Base-by-base conservation (phyloP, 2,797 vertebrate species). In the Schizopygopsis malacanthus region DNA sequence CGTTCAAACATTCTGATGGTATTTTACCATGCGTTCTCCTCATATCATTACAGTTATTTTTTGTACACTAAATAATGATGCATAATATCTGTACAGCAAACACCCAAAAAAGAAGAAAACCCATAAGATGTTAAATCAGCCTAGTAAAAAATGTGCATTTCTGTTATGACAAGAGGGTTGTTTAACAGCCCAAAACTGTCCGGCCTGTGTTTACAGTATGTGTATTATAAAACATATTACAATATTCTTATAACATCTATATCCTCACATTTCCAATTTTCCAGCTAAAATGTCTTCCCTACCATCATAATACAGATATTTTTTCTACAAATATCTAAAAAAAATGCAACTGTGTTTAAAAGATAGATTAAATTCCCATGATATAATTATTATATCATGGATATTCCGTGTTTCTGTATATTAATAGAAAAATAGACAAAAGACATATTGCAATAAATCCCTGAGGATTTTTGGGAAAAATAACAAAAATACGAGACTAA, bases 341-440 rank as follows among this genome's bases (percentile, higher is more conserved):
- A 18, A 39, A 33, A 22, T n/a, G 22, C 11, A 69, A 25, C 25
- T 13, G 59, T 72, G 28, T 70, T 47, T 16, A 45, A 83, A 59
- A 4, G 50, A 28, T n/a, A 39, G 20, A 65, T 83, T 43, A 1
- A 6, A 43, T 82, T 41, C 22, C 50, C 13, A 70, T 10, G 22
- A 82, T 54, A 71, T 56, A 39, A 79, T 79, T 82, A 28, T 67
- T 75, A 77, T 54, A 77, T 77, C 37, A 54, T 70, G 75, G n/a
- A 69, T 41, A 43, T 6, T 84, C 4, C 54, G 41, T 7, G 13
- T 75, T 54, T 28, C 6, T 70, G 67, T 70, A 69, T 78, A 56
- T 56, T 41, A n/a, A 20, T 33, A 25, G 41, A 82, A 39, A n/a
- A 41, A 47, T 69, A 69, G 28, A 28, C 28, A 28, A 28, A 10